Evolutionary conservation across 2,797 vertebrate species (phyloP), one percentile per base, ranked within the genome.

Genomic region (Falco peregrinus): DNA sequence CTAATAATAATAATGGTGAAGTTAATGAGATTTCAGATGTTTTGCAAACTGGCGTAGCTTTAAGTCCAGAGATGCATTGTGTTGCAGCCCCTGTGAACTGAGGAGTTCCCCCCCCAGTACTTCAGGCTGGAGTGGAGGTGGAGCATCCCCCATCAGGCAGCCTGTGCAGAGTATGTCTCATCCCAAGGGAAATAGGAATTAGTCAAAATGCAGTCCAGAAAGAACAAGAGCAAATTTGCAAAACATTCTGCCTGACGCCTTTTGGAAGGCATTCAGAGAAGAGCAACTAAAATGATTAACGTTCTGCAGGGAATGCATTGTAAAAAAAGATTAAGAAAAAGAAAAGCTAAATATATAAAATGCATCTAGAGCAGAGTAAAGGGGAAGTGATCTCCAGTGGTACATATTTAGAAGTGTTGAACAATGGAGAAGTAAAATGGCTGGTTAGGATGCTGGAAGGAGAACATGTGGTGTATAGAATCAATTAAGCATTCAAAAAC

Each of bases 11-110:
- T 63, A 95, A 89, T 77, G 31, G 91, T 37, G 77, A 92, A 89
- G 75, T 90, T 94, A 95, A 96, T 95, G 95, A 95, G 86, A 96
- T 93, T 95, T 96, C 70, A 68, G 89, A 85, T 71, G 67, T 59
- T 84, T 87, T 43, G 39, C 64, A 85, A 84, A 31, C 8, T 13
- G 31, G 82, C 35, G 82, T 57, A 3, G 10, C 50, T 91, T 85
- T 89, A 47, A 77, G 71, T 73, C 83, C 82, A 86, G 29, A 54
- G 89, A 68, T 84, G 73, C 0, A 0, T 57, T 0, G 0, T 45
- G 60, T 43, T 82, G 50, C n/a, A 80, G 73, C 18, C 60, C 13
- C 20, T 10, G 43, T 37, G 91, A 93, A 35, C 2, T 65, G 35
- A 5, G 43, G 79, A 20, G 13, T 63, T 63, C 35, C 74, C 45